Conservation (phyloP, 2,113 vertebrate genomes). For the Ploceus nigricollis region DNA sequence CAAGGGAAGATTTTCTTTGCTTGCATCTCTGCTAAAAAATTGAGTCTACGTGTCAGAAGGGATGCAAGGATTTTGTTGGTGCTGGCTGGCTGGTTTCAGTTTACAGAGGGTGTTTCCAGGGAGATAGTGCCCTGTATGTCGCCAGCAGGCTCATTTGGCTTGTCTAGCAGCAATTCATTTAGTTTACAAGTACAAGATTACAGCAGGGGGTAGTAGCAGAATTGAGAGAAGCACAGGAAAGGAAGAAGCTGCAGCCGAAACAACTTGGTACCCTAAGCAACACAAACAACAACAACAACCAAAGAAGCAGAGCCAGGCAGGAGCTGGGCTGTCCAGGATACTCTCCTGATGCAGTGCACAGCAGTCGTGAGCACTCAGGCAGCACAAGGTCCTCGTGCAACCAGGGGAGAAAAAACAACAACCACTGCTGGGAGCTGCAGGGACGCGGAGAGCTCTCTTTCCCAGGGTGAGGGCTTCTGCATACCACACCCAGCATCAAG, state of each 20-base stretch:
- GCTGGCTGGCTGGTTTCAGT: constrained; percentile 1
- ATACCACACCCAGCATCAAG: constrained; percentile 58
- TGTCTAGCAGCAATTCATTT: background rate
- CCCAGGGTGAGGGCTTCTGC: constrained; percentile 45
- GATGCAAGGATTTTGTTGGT: background rate
- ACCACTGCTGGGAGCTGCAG: background rate
- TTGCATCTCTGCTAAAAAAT: background rate
- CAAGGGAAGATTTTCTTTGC: background rate
- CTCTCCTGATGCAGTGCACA: background rate
- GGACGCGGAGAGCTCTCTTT: background rate
- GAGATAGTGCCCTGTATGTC: background rate
- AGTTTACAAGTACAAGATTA: constrained; percentile 7
- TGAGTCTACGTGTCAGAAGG: background rate
- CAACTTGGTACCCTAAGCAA: constrained; percentile 60
- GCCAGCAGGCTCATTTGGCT: constrained; percentile 25
- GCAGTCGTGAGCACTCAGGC: background rate
- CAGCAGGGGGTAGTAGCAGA: constrained; percentile 40
- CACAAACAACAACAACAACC: constrained; percentile 63
- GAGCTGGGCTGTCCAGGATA: constrained; percentile 1
- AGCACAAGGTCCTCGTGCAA: background rate
- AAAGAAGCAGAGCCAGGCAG: constrained; percentile 12
- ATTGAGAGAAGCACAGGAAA: background rate
- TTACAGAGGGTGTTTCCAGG: constrained; percentile 22
- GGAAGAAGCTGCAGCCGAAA: background rate
- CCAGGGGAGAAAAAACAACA: background rate